Conservation (phyloP, 2,113 vertebrate genomes). For the Lota lota region DNA sequence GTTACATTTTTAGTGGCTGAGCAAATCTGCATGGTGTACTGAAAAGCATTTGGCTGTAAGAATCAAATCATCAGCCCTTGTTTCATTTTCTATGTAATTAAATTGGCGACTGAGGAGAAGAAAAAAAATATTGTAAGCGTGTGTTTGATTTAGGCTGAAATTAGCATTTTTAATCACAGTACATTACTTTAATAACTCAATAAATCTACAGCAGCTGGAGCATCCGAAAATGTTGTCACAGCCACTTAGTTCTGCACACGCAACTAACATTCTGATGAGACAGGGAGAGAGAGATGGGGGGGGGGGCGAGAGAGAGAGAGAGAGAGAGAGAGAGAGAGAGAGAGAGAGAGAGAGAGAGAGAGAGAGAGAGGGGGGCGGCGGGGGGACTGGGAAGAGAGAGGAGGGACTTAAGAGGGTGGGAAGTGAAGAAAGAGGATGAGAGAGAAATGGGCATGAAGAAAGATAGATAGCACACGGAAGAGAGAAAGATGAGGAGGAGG, state of each 20-base stretch:
- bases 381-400: constrained; percentile 14
- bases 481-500: neutral
- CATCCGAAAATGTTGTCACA: constrained; percentile 65
- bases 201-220: constrained; percentile 72
- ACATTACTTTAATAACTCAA: constrained; percentile 76
- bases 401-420: constrained; percentile 36
- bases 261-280: constrained; percentile 54
- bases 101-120: constrained; percentile 63
- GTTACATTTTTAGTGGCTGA: constrained; percentile 22
- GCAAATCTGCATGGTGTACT: constrained; percentile 55
- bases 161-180: constrained; percentile 79
- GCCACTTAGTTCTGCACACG: constrained; percentile 63
- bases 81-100: constrained; percentile 77
- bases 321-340: constrained; percentile 12
- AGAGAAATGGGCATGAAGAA: constrained; percentile 28
- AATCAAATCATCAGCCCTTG: constrained; percentile 70
- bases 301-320: constrained; percentile 20
- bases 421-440: neutral
- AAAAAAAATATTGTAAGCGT: constrained; percentile 64
- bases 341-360: neutral
- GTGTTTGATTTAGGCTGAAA: constrained; percentile 65
- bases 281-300: constrained; percentile 31
- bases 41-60: constrained; percentile 57
- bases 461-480: neutral
- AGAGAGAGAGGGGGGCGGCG: neutral